phyloP scores from a whole-genome alignment of 92 coral and sea anemone genomes.

The Muricea muricata region DNA sequence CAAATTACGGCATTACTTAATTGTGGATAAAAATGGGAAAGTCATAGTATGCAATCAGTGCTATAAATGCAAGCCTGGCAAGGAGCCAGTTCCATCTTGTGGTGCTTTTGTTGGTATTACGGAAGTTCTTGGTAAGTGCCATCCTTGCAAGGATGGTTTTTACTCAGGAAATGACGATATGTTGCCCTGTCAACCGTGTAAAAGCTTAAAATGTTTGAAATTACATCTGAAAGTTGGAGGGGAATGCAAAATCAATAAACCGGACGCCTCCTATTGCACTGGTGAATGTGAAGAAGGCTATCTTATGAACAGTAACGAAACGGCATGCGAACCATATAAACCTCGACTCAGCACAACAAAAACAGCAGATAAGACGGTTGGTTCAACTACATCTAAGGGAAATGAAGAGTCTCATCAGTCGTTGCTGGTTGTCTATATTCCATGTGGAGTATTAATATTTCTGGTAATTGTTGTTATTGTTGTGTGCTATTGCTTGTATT shows the following conservation, averaged over 20 bases:
- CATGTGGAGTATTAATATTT: too few species aligned
- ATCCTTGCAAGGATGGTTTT: not conserved
- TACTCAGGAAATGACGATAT: not conserved
- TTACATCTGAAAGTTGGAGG: not conserved
- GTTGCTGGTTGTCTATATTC: too few species aligned
- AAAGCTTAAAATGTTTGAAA: not conserved
- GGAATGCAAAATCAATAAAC: not conserved
- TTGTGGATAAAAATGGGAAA: too few species aligned
- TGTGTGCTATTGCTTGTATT: too few species aligned
- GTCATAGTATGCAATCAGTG: too few species aligned
- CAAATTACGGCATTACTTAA: too few species aligned
- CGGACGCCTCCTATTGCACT: not conserved
- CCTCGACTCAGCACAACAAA: too few species aligned
- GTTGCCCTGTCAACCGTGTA: not conserved
- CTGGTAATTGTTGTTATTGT: too few species aligned
- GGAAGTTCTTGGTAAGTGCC: not conserved
- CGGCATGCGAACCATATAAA: not conserved
- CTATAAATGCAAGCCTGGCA: too few species aligned
- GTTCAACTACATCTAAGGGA: too few species aligned
- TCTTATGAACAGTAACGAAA: not conserved
- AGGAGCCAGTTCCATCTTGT: not conserved
- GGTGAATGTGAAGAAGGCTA: not conserved
- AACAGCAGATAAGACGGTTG: too few species aligned
- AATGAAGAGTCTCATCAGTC: too few species aligned
- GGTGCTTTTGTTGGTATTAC: not conserved